These are phyloP conservation scores for Scaptomyza caliginosa DNA, from an alignment of 2,888 invertebrate genomes.

Conservation along the genomic window DNA sequence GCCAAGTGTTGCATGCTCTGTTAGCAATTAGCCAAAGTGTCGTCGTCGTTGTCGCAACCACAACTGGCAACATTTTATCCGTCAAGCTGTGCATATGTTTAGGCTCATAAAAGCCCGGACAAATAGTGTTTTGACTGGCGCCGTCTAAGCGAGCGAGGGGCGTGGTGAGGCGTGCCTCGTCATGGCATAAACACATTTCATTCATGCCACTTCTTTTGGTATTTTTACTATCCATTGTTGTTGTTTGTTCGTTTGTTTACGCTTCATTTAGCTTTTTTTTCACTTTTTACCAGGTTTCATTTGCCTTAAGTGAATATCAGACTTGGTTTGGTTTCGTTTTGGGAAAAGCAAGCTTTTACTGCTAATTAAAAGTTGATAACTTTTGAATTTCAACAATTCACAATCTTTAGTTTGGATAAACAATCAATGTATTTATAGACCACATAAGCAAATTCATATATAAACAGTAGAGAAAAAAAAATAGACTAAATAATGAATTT, in stretches of 20 bases:
- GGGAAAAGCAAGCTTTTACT: conserved; percentile 44
- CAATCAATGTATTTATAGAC: not conserved
- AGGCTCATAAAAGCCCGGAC: conserved; percentile 59
- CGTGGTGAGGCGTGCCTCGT: conserved; percentile 46
- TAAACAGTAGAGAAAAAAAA: not conserved
- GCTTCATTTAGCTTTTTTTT: conserved; percentile 69
- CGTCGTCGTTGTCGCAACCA: conserved; percentile 28
- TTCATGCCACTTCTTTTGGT: conserved; percentile 58
- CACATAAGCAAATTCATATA: not conserved
- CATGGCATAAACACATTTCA: conserved; percentile 48
- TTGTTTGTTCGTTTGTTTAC: conserved; percentile 55
- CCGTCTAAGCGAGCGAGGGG: conserved; percentile 27
- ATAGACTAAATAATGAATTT: not conserved
- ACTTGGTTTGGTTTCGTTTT: conserved; percentile 7
- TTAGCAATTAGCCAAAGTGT: conserved; percentile 74
- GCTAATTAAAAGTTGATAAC: conserved; percentile 65
- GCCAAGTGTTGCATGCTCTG: conserved; percentile 58
- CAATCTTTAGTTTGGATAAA: not conserved
- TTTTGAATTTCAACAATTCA: conserved; percentile 56
- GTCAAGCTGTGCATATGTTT: conserved; percentile 48
- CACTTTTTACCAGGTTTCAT: conserved; percentile 42
- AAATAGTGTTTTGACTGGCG: conserved; percentile 62
- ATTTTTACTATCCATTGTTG: conserved; percentile 36
- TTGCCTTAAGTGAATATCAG: conserved; percentile 29
- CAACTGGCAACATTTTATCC: conserved; percentile 28